A percentile compares a stretch with the other conserved stretches of the same genome.
Evolutionary conservation across 2,888 invertebrate genomes (phyloP).

Genomic region (Torymus texanus): DNA sequence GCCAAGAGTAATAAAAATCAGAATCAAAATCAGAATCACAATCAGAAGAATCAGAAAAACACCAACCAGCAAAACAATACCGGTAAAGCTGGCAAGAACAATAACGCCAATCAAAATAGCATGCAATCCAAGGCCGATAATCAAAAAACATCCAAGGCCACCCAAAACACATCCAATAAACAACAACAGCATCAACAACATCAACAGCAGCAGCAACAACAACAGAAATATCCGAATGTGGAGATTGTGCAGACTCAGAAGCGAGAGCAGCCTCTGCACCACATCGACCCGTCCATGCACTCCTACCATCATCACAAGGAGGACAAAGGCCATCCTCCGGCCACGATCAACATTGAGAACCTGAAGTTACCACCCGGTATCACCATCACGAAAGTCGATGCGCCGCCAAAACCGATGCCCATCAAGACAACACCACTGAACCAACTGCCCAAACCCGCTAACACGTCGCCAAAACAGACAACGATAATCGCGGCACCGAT

Average conservation of each 20-base stretch:
- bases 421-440: conserved; percentile 64
- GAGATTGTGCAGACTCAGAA: conserved; percentile 56
- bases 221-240: not conserved
- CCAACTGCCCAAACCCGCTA: conserved; percentile 66
- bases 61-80: conserved; percentile 40
- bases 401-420: conserved; percentile 69
- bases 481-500: conserved; percentile 74
- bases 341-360: conserved; percentile 72
- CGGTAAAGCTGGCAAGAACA: conserved; percentile 49
- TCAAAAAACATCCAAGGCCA: conserved; percentile 59
- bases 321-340: conserved; percentile 63
- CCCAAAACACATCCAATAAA: conserved; percentile 57
- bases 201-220: no score
- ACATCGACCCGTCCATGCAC: not conserved
- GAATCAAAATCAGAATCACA: conserved; percentile 49
- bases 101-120: conserved; percentile 54
- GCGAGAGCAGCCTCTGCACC: conserved; percentile 23
- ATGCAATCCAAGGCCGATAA: conserved; percentile 61
- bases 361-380: conserved; percentile 85
- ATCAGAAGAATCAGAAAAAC: conserved; percentile 52
- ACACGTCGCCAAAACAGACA: conserved; percentile 69
- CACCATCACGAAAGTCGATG: conserved; percentile 84
- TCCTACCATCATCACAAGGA: conserved; percentile 60
- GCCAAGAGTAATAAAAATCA: conserved; percentile 52
- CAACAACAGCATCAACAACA: conserved; percentile 48